A percentile compares a stretch with the other conserved stretches of the same genome.
phyloP scores from a whole-genome alignment of 2,797 vertebrate genomes.

The Pipistrellus pipistrellus region DNA sequence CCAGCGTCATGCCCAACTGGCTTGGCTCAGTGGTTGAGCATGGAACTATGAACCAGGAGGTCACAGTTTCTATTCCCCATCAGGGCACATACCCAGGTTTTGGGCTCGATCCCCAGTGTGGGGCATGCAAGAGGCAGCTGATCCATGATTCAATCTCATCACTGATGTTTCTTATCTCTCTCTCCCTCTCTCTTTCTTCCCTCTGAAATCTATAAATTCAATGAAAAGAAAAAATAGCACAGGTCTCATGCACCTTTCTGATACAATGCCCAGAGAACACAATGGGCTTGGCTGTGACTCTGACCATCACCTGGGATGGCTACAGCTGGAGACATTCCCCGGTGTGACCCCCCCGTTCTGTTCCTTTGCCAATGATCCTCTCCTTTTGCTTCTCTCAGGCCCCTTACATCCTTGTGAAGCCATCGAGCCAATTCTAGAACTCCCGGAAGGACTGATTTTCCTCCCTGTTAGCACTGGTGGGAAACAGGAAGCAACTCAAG shows the following conservation, averaged over 20 bases:
- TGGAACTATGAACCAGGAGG: too few relatives aligned
- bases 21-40: too few relatives aligned
- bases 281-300: neutral
- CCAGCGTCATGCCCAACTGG: neutral
- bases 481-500: neutral
- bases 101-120: too few relatives aligned
- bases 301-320: neutral
- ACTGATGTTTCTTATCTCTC: too few relatives aligned
- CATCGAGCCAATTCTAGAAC: neutral
- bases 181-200: too few relatives aligned
- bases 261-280: neutral
- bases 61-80: too few relatives aligned
- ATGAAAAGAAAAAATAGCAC: neutral
- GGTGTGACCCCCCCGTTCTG: too few relatives aligned
- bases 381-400: neutral
- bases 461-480: neutral
- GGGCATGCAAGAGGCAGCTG: too few relatives aligned
- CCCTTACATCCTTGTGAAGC: neutral
- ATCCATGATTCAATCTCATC: too few relatives aligned
- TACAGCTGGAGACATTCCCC: accelerated
- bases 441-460: neutral
- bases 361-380: neutral
- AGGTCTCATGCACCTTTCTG: neutral
- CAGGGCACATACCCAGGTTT: too few relatives aligned
- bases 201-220: too few relatives aligned